Conservation (phyloP, 2,113 vertebrate species). For the Procavia capensis region DNA sequence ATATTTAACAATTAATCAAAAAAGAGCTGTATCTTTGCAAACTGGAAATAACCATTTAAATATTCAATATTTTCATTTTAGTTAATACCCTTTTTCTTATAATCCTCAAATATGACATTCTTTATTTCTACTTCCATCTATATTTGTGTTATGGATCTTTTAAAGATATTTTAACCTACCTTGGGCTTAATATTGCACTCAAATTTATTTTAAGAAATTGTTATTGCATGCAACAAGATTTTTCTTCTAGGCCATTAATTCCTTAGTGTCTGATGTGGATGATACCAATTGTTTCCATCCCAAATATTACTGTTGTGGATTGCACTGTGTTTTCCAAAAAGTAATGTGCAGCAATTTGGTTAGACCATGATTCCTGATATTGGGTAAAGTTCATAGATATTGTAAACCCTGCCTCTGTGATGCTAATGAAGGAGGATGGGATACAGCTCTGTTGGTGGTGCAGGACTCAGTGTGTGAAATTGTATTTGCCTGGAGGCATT, state of each 20-base stretch:
- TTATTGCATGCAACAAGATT: neutral
- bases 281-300: neutral
- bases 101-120: neutral
- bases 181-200: neutral
- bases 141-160: neutral
- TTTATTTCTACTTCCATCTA: neutral
- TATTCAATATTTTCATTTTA: neutral
- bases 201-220: neutral
- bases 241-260: neutral
- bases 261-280: neutral
- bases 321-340: no score
- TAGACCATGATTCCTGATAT: no score
- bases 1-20: conserved; percentile 37
- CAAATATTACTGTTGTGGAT: no score
- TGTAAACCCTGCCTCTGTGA: no score
- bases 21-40: neutral
- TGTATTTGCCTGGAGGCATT: no score
- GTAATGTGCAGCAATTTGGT: no score
- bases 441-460: no score
- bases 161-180: neutral
- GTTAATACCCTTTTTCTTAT: neutral
- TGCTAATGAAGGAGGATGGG: no score
- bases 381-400: no score
- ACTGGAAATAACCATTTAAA: neutral
- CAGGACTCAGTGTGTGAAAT: no score